A percentile compares a stretch with the other conserved stretches of the same genome.
Evolutionary conservation across 2,888 invertebrate genomes (phyloP).

Genomic region (Toxonevra muliebris): DNA sequence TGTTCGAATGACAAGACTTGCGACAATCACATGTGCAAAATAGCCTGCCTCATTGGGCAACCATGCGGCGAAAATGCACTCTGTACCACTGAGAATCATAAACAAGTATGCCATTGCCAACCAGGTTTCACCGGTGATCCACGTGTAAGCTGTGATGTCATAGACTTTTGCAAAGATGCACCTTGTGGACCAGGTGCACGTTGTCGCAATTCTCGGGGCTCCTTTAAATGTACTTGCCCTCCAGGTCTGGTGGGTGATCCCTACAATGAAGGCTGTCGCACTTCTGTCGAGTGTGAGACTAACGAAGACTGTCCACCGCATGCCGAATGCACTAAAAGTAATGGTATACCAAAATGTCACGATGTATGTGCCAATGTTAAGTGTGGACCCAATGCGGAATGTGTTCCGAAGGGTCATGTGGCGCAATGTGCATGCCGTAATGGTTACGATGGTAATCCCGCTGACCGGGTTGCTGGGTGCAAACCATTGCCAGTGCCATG

Average conservation of each 20-base stretch:
- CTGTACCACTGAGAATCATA: constrained; percentile 85
- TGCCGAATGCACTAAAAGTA: constrained; percentile 78
- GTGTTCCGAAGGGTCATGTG: constrained; percentile 77
- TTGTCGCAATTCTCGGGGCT: constrained; percentile 82
- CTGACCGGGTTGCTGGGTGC: constrained; percentile 76
- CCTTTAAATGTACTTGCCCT: constrained; percentile 83
- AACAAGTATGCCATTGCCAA: constrained; percentile 83
- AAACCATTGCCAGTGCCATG: constrained; percentile 79
- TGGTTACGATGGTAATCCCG: constrained; percentile 82
- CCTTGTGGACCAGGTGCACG: constrained; percentile 84
- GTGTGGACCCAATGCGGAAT: constrained; percentile 88
- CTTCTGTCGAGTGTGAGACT: constrained; percentile 81
- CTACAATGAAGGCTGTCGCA: constrained; percentile 82
- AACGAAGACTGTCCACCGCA: constrained; percentile 83
- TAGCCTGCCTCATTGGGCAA: constrained; percentile 83
- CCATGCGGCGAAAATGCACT: constrained; percentile 86
- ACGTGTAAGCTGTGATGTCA: constrained; percentile 73
- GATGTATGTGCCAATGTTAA: constrained; percentile 81
- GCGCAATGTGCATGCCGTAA: constrained; percentile 81
- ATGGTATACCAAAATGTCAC: constrained; percentile 81
- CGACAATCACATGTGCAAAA: constrained; percentile 83
- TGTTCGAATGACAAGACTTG: constrained; percentile 87
- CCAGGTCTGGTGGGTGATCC: constrained; percentile 84
- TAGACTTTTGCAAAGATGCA: constrained; percentile 80
- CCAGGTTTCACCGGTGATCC: constrained; percentile 88